Conservation (phyloP, 2,113 vertebrate species). For the Phodopus roborovskii region DNA sequence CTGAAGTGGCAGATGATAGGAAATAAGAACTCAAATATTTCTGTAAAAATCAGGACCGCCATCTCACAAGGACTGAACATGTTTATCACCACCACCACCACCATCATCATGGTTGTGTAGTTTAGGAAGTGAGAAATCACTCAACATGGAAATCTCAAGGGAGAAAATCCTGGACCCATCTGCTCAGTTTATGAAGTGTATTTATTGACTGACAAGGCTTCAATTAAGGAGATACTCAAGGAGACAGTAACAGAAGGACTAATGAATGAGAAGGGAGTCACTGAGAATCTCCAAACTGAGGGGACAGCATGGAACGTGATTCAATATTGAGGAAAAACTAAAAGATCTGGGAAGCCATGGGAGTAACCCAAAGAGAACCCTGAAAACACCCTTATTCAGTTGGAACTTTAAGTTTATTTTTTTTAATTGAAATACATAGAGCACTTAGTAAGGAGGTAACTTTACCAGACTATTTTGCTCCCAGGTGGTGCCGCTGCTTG, state of each 20-base stretch:
- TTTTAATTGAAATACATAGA: background rate
- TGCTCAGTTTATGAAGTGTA: background rate
- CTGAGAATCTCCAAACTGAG: background rate
- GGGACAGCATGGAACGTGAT: background rate
- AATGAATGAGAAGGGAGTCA: slow-evolving; percentile 35
- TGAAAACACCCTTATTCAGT: background rate
- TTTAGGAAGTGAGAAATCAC: slow-evolving; percentile 10
- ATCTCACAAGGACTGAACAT: background rate
- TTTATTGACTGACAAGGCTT: slow-evolving; percentile 41
- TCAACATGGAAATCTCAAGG: background rate
- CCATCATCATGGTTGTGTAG: background rate
- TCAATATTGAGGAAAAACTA: background rate
- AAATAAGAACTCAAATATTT: background rate
- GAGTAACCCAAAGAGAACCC: background rate
- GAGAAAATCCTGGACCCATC: slow-evolving; percentile 1
- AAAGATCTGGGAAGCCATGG: background rate
- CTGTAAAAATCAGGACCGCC: background rate
- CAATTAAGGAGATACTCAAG: slow-evolving; percentile 13
- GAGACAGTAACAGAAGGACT: background rate
- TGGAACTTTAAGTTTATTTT: background rate
- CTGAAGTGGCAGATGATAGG: background rate
- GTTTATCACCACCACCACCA: background rate
- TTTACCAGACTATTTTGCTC: slow-evolving; percentile 30
- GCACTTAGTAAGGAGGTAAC: slow-evolving; percentile 29
- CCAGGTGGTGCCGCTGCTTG: background rate